Evolutionary conservation across 2,113 vertebrate species (phyloP).

Genomic region (Sorex araneus): DNA sequence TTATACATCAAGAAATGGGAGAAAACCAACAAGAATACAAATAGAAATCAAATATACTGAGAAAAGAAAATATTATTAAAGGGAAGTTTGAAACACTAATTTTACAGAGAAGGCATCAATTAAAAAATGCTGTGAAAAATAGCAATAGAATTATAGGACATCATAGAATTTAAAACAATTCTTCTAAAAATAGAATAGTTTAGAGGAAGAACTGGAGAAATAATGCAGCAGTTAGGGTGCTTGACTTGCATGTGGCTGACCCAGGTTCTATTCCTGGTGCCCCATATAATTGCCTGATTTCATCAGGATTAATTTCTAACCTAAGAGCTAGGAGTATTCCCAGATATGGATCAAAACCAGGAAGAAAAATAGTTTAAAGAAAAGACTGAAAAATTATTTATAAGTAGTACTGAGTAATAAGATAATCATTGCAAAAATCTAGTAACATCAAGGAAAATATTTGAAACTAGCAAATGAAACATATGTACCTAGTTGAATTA

Average conservation of each 20-base stretch:
- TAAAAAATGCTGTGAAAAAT: constrained; percentile 1
- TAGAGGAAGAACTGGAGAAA: too few species aligned
- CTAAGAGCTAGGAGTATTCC: too few species aligned
- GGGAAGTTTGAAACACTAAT: background rate
- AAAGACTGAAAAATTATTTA: constrained; percentile 38
- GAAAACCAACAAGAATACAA: background rate
- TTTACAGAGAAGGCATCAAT: constrained; percentile 14
- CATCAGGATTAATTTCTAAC: too few species aligned
- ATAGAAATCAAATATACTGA: background rate
- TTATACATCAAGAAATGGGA: background rate
- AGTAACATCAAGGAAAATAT: constrained; percentile 25
- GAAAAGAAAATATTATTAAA: background rate
- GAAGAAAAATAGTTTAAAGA: constrained; percentile 42
- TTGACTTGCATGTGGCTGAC: too few species aligned
- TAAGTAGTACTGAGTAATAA: background rate
- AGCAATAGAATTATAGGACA: background rate
- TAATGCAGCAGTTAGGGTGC: too few species aligned
- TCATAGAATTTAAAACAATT: constrained; percentile 47
- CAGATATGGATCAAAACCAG: too few species aligned
- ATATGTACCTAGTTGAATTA: background rate
- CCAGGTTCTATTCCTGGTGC: too few species aligned
- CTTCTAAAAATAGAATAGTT: constrained; percentile 15
- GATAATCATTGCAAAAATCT: background rate
- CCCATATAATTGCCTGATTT: too few species aligned
- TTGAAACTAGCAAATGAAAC: background rate